A percentile compares a stretch with the other conserved stretches of the same genome.
These are phyloP conservation scores for Amphiprion clarkii DNA, from an alignment of 2,797 vertebrate genomes.

Conservation along the genomic window DNA sequence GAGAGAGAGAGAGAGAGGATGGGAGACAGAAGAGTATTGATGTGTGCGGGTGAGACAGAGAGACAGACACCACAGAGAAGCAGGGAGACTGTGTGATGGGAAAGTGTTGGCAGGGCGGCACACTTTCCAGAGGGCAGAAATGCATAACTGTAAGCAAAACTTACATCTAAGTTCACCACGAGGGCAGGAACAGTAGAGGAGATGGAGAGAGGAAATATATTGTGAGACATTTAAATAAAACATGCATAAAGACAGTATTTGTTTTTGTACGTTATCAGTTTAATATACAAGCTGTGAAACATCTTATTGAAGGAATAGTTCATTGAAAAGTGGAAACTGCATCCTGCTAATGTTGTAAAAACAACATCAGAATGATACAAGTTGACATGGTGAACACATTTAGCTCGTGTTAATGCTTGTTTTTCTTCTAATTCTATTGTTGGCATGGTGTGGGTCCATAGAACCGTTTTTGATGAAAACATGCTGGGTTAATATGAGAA, in stretches of 20 bases:
- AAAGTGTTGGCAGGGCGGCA: constrained; percentile 43
- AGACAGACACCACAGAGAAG: constrained; percentile 31
- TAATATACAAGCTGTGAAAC: background rate
- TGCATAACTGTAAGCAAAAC: constrained; percentile 42
- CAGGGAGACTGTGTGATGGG: constrained; percentile 31
- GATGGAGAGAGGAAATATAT: background rate
- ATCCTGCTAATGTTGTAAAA: too few relatives aligned
- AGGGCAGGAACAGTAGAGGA: constrained; percentile 25
- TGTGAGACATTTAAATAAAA: constrained; percentile 2
- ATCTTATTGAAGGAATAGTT: background rate
- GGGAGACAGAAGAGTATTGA: constrained; percentile 23
- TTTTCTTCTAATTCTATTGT: too few relatives aligned
- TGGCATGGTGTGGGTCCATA: too few relatives aligned
- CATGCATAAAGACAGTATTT: background rate
- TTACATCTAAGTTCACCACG: constrained; percentile 48
- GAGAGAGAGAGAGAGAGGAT: constrained; percentile 16
- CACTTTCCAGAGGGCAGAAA: constrained; percentile 52
- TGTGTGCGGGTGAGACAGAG: constrained; percentile 34
- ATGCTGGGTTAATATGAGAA: too few relatives aligned
- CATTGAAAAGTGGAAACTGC: background rate
- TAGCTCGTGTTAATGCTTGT: too few relatives aligned
- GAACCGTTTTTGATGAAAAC: too few relatives aligned
- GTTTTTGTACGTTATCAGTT: background rate
- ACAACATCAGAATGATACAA: too few relatives aligned
- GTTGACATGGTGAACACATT: too few relatives aligned